Evolutionary conservation across 2,888 invertebrate species (phyloP), one percentile per base, ranked within the genome.

Genomic region (Coronaproctus castanopsis): DNA sequence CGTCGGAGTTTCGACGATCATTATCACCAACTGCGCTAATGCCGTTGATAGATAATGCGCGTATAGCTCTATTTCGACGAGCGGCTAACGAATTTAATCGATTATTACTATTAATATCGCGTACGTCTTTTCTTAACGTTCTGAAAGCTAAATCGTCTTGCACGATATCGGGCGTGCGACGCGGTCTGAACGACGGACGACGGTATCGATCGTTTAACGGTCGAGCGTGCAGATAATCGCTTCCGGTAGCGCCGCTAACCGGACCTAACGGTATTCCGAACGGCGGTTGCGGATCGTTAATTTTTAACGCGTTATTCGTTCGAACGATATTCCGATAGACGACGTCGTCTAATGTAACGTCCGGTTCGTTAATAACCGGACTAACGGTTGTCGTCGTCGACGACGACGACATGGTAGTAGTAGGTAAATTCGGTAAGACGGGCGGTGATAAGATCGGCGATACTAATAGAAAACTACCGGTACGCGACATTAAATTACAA

Each of bases 211-310:
- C 77, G 55, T 68, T 77, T 5, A 5, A 14, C 2, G 85, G 83
- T 18, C 78, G 78, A 1, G 83, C 83, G 69, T 89, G 88, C 59
- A 91, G 75, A 69, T 92, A 92, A 70, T 91, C 89, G 66, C 82
- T 86, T 62, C 82, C 81, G 0, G 88, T 79, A 3, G 87, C 84
- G 1, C 83, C 81, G 0, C 85, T 79, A 21, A 89, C 82, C 14
- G 89, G 89, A 1, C 87, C 87, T 49, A 90, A 71, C 0, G 91
- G 91, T 68, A 92, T 91, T 21, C 91, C 91, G 70, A 92, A 92
- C 1, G 86, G 89, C 49, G 87, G 89, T 69, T 91, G 91, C 19
- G 85, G 86, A 57, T 90, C 89, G 2, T 80, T 69, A 3, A 83
- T 78, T 70, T 81, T 83, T 10, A 73, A 67, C 2, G 70, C 78